Base-by-base conservation (phyloP, 2,888 invertebrate species). In the Eristalinus sepulchralis region DNA sequence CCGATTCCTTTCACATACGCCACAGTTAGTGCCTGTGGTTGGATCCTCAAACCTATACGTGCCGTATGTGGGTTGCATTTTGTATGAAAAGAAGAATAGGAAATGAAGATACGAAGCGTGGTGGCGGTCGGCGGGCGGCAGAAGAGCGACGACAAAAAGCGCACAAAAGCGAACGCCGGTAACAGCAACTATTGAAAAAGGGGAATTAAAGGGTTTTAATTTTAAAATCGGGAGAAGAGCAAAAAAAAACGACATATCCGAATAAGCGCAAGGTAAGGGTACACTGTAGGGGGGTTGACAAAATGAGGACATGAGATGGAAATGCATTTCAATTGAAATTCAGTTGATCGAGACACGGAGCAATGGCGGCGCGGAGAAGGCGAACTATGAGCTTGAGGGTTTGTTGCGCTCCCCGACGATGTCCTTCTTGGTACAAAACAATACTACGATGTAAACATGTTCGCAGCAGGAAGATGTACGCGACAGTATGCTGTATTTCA, bases 241-340 rank as follows among this genome's bases (percentile, higher is more conserved):
- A 27, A 53, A 60, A 24, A 47, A 57, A 62, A 68, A 36, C 22
- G 36, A 75, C 68, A 36, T 27, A 2, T 27, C 27, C 27, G 27
- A 27, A 27, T 27, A 27, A 27, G 27, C 27, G 2, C 27, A 27
- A 27, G 27, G 27, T 27, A 27, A 27, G 27, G 27, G 5, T 27
- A 27, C 27, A 27, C 27, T 5, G n/a, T n/a, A n/a, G 39, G 70
- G 47, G 47, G 22, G 20, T n/a, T n/a, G n/a, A n/a, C n/a, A 11
- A 24, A 66, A 9, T 10, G 22, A 24, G 39, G 27, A 66, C 31
- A 24, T 20, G 55, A 66, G 76, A 76, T 82, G 76, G 70, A 66
- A 76, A 82, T 82, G 76, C 66, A 76, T 82, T 82, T 82, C 70
- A 82, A 82, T 82, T 82, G 82, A 82, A 76, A 71, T 82, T 64